phyloP scores from a whole-genome alignment of 2,113 vertebrate species.

The human (Homo sapiens) region DNA sequence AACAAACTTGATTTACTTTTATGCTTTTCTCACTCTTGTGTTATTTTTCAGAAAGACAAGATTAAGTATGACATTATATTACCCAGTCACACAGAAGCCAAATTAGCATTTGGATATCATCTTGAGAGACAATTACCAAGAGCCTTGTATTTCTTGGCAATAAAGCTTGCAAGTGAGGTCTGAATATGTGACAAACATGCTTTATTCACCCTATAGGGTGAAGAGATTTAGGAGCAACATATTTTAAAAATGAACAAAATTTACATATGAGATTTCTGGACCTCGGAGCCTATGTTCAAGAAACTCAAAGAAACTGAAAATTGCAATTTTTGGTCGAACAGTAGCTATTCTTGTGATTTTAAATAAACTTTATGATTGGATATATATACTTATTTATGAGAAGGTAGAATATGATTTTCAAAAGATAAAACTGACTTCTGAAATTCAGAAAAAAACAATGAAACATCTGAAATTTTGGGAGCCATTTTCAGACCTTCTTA shows the following conservation, averaged over 20 bases:
- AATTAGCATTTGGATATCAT: slow-evolving; percentile 51
- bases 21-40: background rate
- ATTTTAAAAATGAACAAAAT: background rate
- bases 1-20: background rate
- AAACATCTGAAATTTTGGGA: background rate
- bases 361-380: background rate
- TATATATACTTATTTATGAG: background rate
- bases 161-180: background rate
- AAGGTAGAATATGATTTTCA: background rate
- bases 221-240: background rate
- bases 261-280: background rate
- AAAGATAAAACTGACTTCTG: background rate
- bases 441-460: background rate
- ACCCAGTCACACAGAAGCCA: slow-evolving; percentile 19
- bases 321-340: background rate
- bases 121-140: slow-evolving; percentile 35
- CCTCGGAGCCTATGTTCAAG: background rate
- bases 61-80: slow-evolving; percentile 37
- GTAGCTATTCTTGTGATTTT: background rate
- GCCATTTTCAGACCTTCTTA: background rate
- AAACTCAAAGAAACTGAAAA: background rate
- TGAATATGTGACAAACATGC: slow-evolving; percentile 12
- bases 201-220: background rate
- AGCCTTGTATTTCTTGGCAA: slow-evolving; percentile 7
- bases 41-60: slow-evolving; percentile 46